Evolutionary conservation across 2,888 invertebrate genomes (phyloP).

Genomic region (Loripinus fragilis): DNA sequence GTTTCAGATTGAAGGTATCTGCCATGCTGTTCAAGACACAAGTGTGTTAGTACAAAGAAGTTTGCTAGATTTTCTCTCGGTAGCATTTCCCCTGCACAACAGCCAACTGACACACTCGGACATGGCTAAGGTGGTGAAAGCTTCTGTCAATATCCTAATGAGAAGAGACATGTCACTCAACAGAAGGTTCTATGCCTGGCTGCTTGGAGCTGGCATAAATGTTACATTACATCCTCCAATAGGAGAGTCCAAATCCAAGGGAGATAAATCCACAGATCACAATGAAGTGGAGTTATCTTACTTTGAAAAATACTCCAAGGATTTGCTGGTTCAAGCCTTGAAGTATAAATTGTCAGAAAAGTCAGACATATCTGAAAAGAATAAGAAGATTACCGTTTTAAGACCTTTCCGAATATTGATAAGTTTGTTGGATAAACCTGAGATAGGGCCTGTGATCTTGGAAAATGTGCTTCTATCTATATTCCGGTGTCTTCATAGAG

Average conservation of each 20-base stretch:
- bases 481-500: constrained; percentile 85
- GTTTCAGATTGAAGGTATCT: constrained; percentile 89
- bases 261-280: constrained; percentile 41
- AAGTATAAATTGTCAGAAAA: constrained; percentile 69
- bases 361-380: constrained; percentile 30
- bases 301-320: constrained; percentile 88
- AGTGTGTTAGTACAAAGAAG: constrained; percentile 93
- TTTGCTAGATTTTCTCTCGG: constrained; percentile 91
- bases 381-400: constrained; percentile 57
- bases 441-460: constrained; percentile 87
- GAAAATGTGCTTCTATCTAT: constrained; percentile 86
- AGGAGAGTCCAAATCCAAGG: constrained; percentile 37
- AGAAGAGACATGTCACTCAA: constrained; percentile 95
- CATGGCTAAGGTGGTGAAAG: constrained; percentile 89
- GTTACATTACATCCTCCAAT: constrained; percentile 38
- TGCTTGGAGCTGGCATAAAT: constrained; percentile 88
- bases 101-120: constrained; percentile 87
- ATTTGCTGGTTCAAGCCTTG: constrained; percentile 84
- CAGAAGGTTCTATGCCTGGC: constrained; percentile 92
- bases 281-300: constrained; percentile 83
- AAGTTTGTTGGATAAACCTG: constrained; percentile 93
- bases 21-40: constrained; percentile 91
- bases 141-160: constrained; percentile 89
- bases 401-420: constrained; percentile 89
- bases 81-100: constrained; percentile 93